Evolutionary conservation across 2,113 vertebrate species (phyloP).

Genomic region (Manacus vitellinus): DNA sequence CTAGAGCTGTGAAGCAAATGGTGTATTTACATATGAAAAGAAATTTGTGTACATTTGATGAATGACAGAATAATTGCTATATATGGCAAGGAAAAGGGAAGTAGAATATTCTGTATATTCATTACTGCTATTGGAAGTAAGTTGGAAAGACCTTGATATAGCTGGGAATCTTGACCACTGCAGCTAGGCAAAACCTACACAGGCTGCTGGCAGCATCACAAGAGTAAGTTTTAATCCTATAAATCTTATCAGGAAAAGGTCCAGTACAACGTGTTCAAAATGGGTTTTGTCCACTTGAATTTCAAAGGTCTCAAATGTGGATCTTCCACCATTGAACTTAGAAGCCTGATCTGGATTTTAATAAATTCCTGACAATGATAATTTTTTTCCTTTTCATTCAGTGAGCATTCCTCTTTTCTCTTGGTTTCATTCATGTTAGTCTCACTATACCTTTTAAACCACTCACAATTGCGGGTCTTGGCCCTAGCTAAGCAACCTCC

Average conservation of each 20-base stretch:
- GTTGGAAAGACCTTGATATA: neutral
- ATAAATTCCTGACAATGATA: neutral
- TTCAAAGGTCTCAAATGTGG: neutral
- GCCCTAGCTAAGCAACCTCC: neutral
- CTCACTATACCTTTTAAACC: neutral
- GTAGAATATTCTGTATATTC: neutral
- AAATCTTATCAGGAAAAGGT: neutral
- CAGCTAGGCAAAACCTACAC: neutral
- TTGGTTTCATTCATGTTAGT: neutral
- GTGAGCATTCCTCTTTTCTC: neutral
- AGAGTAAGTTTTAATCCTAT: neutral
- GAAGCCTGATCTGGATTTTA: neutral
- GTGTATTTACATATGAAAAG: constrained; percentile 50
- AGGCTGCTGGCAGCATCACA: neutral
- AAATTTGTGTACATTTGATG: constrained; percentile 13
- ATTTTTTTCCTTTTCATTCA: neutral
- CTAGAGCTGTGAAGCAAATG: constrained; percentile 47
- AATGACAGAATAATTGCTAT: constrained; percentile 18
- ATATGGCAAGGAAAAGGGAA: neutral
- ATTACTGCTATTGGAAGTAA: constrained; percentile 9
- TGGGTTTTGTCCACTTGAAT: neutral
- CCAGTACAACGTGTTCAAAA: neutral
- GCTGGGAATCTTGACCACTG: neutral
- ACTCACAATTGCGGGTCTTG: neutral
- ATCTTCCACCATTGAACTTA: neutral